A percentile compares a stretch with the other conserved stretches of the same genome.
These are phyloP conservation scores for Phaethornis superciliosus DNA, from an alignment of 2,113 vertebrate genomes.

Conservation along the genomic window DNA sequence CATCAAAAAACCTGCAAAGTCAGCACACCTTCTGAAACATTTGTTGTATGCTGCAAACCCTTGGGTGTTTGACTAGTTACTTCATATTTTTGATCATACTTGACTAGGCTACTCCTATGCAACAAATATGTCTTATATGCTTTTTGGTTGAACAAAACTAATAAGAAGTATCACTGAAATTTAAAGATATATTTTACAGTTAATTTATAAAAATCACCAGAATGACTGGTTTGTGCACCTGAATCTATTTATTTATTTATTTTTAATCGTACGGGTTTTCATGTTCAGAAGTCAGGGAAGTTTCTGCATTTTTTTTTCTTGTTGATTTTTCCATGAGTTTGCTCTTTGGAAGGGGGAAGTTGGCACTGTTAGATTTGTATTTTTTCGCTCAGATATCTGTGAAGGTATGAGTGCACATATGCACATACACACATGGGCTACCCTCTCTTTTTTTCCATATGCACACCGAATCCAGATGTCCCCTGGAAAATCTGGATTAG, in stretches of 20 bases:
- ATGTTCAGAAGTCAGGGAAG: not conserved
- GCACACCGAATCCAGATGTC: not conserved
- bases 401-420: too few species aligned
- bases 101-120: not conserved
- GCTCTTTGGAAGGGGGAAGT: not conserved
- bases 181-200: not conserved
- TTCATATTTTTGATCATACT: not conserved
- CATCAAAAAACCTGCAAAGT: conserved; percentile 31
- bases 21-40: conserved; percentile 25
- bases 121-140: not conserved
- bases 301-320: not conserved
- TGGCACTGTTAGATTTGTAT: not conserved
- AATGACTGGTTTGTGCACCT: not conserved
- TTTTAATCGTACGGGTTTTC: not conserved
- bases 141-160: not conserved
- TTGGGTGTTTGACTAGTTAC: not conserved
- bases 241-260: too few species aligned
- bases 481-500: not conserved
- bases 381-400: not conserved
- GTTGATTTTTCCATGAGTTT: not conserved
- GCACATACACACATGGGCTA: not conserved
- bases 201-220: not conserved
- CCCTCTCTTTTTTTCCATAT: not conserved
- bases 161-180: not conserved
- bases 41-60: not conserved